These are phyloP conservation scores for Rousettus madagascariensis DNA, from an alignment of 2,797 vertebrate genomes.

Conservation along the genomic window DNA sequence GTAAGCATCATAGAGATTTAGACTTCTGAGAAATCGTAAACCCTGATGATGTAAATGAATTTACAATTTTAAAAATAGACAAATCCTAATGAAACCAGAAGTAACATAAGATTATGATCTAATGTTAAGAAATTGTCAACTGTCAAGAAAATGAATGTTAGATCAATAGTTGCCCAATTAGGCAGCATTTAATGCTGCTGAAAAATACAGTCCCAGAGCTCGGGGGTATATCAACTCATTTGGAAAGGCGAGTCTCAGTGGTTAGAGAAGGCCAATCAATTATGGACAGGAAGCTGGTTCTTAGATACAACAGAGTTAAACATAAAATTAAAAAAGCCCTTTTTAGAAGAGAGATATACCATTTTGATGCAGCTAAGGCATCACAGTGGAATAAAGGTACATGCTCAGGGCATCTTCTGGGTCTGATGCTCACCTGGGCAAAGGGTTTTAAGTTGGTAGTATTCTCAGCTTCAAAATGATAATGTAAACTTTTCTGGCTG, in stretches of 20 bases:
- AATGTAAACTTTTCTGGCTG: background rate
- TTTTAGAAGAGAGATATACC: background rate
- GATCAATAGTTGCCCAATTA: background rate
- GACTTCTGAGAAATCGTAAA: constrained; percentile 18
- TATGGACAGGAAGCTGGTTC: background rate
- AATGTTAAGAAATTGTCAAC: background rate
- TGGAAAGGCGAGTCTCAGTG: background rate
- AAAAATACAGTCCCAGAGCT: background rate
- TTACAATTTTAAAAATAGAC: background rate
- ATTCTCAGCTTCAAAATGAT: background rate
- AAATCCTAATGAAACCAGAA: background rate
- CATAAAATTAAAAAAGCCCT: background rate
- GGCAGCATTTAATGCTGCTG: background rate
- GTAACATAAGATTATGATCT: background rate
- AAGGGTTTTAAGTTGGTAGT: background rate
- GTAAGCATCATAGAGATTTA: background rate
- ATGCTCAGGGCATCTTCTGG: background rate
- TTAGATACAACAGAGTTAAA: background rate
- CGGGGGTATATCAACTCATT: background rate
- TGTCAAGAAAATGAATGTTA: background rate
- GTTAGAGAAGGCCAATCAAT: background rate
- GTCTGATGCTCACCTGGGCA: background rate
- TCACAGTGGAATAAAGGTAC: background rate
- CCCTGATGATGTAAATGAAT: background rate
- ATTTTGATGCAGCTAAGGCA: background rate